Percentiles rank a stretch among this genome's conserved stretches.
Evolutionary conservation across 2,113 vertebrate species (phyloP).

Genomic region (Picathartes gymnocephalus): DNA sequence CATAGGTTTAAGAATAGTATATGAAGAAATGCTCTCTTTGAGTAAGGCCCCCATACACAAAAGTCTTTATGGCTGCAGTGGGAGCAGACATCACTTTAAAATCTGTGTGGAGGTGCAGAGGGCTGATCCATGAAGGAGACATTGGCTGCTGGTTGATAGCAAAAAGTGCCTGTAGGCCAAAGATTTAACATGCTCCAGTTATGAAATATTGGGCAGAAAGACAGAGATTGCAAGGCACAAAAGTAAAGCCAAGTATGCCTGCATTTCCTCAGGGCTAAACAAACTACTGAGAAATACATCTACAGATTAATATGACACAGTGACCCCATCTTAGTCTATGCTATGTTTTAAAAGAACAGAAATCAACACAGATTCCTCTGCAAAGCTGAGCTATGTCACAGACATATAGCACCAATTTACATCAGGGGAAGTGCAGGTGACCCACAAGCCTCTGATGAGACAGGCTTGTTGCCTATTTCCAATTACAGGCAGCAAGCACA

Average conservation of each 20-base stretch:
- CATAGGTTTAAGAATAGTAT: background rate
- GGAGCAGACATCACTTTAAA: background rate
- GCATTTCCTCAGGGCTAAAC: background rate
- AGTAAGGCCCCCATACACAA: background rate
- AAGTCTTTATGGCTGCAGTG: background rate
- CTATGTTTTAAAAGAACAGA: background rate
- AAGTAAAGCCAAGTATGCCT: background rate
- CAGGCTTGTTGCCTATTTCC: background rate
- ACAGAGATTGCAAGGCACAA: background rate
- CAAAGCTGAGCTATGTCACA: background rate
- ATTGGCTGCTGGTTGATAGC: background rate
- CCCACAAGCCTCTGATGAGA: background rate
- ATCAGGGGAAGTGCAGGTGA: background rate
- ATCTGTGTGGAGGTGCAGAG: background rate
- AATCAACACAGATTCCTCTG: background rate
- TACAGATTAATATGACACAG: background rate
- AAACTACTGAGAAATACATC: background rate
- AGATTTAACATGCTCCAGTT: slow-evolving; percentile 48
- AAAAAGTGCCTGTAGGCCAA: background rate
- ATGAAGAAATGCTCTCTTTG: background rate
- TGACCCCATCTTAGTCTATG: background rate
- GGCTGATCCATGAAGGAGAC: background rate
- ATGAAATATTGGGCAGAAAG: slow-evolving; percentile 3
- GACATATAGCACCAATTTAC: background rate
- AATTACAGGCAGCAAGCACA: background rate